Base-by-base conservation (phyloP, 2,113 vertebrate genomes). In the Capreolus pygargus region DNA sequence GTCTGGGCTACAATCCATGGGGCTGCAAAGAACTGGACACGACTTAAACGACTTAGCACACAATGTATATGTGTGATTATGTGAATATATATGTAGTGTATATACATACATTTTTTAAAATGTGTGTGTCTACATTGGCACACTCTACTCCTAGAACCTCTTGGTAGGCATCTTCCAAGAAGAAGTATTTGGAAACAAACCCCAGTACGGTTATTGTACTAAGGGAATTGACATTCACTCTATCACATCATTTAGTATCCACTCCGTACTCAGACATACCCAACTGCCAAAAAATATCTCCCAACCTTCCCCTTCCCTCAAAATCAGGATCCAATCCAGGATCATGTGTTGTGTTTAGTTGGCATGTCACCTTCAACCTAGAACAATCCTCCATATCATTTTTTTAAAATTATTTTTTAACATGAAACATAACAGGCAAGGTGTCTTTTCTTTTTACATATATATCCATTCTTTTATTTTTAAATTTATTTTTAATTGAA, bases 361-460 rank as follows among this genome's bases (percentile, higher is more conserved):
- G 36, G 45, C 45, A 17, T 52, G 36, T 74, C n/a, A 87, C n/a
- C 43, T 91, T 61, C 23, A 70, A 60, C 60, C 60, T 61, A 30
- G 54, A 94, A 76, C 84, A 81, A 36, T 61, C 17, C 8, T 52
- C 36, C 36, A 6, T 74, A n/a, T 79, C 52, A 7, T 93, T 52
- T 82, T 70, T 70, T 70, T 21, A 0, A 0, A 70, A 39, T 36
- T 39, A 70, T 23, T 70, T 39, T 39, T 74, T 39, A 39, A 84
- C 36, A 89, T 54, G 33, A 55, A 55, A 83, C 50, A 55, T 84
- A 76, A 61, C 86, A 55, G 55, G 57, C 43, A 90, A 81, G 67
- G 67, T 74, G 67, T 74, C 67, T 74, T 74, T 74, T 74, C 67
- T 36, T 70, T 70, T 36, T 70, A 74, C 10, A 11, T 70, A 74